phyloP scores from a whole-genome alignment of 2,113 vertebrate species.

The Okapia johnstoni region DNA sequence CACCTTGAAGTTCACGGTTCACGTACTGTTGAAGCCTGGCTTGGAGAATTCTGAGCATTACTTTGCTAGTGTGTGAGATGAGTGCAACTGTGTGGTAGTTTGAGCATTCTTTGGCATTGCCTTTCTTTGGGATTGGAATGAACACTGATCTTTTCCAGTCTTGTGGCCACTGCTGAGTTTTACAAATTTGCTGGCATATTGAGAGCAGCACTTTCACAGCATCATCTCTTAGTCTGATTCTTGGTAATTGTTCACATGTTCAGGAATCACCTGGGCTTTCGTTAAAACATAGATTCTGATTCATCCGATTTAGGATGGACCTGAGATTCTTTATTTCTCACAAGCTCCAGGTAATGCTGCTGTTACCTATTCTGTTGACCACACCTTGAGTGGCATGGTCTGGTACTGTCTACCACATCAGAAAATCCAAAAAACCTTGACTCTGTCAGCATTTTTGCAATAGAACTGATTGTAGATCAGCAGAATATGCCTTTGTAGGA shows the following conservation, averaged over 20 bases:
- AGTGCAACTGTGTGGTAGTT: rapidly evolving
- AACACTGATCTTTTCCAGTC: background rate
- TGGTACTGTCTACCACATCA: background rate
- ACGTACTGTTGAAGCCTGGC: background rate
- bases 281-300: background rate
- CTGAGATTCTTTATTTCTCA: background rate
- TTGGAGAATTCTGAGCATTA: background rate
- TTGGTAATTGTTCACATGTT: background rate
- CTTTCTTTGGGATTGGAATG: background rate
- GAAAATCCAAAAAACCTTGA: background rate
- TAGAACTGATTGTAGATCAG: background rate
- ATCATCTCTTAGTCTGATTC: background rate
- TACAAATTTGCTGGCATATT: background rate
- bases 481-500: background rate
- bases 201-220: background rate
- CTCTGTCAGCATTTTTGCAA: background rate
- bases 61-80: background rate
- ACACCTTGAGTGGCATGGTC: background rate
- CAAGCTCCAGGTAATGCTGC: background rate
- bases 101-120: background rate
- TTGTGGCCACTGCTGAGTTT: background rate
- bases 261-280: background rate
- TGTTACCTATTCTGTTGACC: background rate
- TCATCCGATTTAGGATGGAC: background rate
- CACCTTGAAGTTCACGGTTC: background rate